Evolutionary conservation across 1,140 invertebrate genomes (phyloP).

Genomic region (Harpegnathos saltator): DNA sequence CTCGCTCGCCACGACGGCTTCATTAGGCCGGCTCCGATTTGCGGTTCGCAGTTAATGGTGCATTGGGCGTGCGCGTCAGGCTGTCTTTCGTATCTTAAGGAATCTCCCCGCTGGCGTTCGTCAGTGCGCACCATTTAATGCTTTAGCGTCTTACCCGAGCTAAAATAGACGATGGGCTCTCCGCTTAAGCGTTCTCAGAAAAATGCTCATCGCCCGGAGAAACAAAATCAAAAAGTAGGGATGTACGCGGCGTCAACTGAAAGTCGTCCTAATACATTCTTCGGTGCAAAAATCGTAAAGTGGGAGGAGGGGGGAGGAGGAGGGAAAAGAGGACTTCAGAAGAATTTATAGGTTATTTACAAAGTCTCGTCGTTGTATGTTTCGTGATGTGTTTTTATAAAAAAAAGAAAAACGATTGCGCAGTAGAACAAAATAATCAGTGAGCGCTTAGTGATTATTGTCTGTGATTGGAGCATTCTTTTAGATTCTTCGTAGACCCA

Average conservation of each 20-base stretch:
- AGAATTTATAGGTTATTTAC: conserved; percentile 17
- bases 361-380: no score
- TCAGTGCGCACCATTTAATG: conserved; percentile 71
- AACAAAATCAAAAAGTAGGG: conserved; percentile 72
- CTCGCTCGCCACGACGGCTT: conserved; percentile 52
- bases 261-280: conserved; percentile 28
- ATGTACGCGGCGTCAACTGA: conserved; percentile 5
- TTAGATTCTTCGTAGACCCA: no score
- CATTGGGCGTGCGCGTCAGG: conserved; percentile 62
- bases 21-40: conserved; percentile 72
- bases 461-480: no score
- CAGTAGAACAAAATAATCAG: no score
- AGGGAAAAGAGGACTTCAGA: background rate
- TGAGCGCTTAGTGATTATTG: no score
- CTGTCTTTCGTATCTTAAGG: conserved; percentile 40
- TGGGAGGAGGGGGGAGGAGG: background rate
- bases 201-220: conserved; percentile 73
- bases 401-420: no score
- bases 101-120: conserved; percentile 61
- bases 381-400: background rate
- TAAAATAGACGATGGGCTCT: conserved; percentile 73
- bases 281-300: background rate
- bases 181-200: conserved; percentile 69
- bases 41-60: conserved; percentile 70
- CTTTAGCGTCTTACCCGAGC: conserved; percentile 63